A percentile compares a stretch with the other conserved stretches of the same genome.
Evolutionary conservation across 2,113 vertebrate species (phyloP).

Genomic region (Prunella himalayana): DNA sequence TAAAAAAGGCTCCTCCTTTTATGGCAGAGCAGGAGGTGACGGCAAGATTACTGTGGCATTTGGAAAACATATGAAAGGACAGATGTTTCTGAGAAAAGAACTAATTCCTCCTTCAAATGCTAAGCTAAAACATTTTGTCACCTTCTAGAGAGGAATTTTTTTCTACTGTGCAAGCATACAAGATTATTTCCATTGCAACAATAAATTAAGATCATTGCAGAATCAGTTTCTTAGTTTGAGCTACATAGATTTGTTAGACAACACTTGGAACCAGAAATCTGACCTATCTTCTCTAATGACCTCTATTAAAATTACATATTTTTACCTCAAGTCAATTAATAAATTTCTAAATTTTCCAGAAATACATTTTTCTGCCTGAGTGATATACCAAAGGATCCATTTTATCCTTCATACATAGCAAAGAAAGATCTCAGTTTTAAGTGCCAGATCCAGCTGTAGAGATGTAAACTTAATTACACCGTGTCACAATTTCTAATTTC

Average conservation of each 20-base stretch:
- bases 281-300: background rate
- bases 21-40: background rate
- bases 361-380: background rate
- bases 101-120: background rate
- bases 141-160: background rate
- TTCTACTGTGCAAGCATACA: background rate
- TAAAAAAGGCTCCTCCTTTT: background rate
- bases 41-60: background rate
- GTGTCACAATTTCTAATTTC: background rate
- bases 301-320: background rate
- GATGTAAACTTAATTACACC: background rate
- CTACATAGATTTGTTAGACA: background rate
- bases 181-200: background rate
- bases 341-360: background rate
- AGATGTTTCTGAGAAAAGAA: background rate
- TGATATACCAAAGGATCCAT: background rate
- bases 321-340: background rate
- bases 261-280: background rate
- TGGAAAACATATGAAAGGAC: background rate
- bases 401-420: background rate
- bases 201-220: accelerated
- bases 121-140: background rate
- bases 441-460: background rate
- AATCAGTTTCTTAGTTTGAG: background rate
- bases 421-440: background rate